A percentile compares a stretch with the other conserved stretches of the same genome.
phyloP scores from a whole-genome alignment of 2,113 vertebrate species.

The Pipa parva region DNA sequence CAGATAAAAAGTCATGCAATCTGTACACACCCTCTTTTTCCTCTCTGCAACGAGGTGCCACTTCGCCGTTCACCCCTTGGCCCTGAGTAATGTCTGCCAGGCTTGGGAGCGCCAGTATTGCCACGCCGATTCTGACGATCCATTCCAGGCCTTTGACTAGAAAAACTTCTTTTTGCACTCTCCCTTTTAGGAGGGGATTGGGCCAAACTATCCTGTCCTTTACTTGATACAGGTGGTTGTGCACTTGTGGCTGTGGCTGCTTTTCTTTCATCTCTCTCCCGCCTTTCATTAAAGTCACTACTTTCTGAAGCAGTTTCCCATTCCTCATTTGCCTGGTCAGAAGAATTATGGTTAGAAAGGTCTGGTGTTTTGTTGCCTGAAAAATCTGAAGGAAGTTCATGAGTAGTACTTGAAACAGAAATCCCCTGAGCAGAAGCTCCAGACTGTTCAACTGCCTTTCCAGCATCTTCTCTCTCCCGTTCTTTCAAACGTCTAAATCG shows the following conservation, averaged over 20 bases:
- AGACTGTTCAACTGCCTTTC: slow-evolving; percentile 61
- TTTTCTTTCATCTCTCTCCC: slow-evolving; percentile 90
- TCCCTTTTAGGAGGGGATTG: slow-evolving; percentile 68
- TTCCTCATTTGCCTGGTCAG: slow-evolving; percentile 97
- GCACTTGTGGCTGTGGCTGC: slow-evolving; percentile 64
- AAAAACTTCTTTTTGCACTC: slow-evolving; percentile 90
- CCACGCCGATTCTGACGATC: slow-evolving; percentile 89
- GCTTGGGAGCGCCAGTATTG: slow-evolving; percentile 78
- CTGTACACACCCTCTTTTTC: slow-evolving; percentile 83
- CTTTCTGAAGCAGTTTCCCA: slow-evolving; percentile 98
- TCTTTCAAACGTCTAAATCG: slow-evolving; percentile 91
- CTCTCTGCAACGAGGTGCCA: slow-evolving; percentile 74
- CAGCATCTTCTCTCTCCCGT: slow-evolving; percentile 74
- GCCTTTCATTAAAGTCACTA: slow-evolving; percentile 94
- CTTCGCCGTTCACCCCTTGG: slow-evolving; percentile 84
- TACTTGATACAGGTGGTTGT: slow-evolving; percentile 64
- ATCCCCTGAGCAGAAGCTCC: slow-evolving; percentile 46
- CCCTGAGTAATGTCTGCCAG: slow-evolving; percentile 82
- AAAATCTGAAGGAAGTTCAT: slow-evolving; percentile 58
- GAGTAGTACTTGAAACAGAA: slow-evolving; percentile 51
- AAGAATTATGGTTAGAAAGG: slow-evolving; percentile 96
- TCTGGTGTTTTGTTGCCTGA: slow-evolving; percentile 92
- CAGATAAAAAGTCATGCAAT: too few relatives aligned
- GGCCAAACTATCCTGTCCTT: slow-evolving; percentile 28
- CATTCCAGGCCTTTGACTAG: slow-evolving; percentile 84